phyloP scores from a whole-genome alignment of 2,113 vertebrate genomes.

The Sprattus sprattus region DNA sequence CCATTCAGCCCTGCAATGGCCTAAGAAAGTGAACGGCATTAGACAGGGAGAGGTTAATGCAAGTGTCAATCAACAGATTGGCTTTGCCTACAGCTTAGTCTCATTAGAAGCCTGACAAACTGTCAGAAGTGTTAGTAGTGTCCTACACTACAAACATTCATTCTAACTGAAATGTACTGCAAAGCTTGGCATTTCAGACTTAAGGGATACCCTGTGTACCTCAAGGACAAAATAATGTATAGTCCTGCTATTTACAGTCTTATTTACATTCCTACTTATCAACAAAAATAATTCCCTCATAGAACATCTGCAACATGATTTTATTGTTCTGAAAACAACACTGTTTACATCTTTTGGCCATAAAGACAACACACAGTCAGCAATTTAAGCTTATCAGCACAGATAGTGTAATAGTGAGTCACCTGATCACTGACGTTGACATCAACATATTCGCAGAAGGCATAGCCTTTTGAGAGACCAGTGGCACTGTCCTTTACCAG shows the following conservation, averaged over 20 bases:
- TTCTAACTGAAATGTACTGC: background rate
- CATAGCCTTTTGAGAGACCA: conserved; percentile 89
- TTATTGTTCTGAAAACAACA: background rate
- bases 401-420: conserved; percentile 16
- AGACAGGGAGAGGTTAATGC: conserved; percentile 6
- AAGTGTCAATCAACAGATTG: background rate
- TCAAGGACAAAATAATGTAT: background rate
- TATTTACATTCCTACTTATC: too few species aligned
- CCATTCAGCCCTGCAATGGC: conserved; percentile 89
- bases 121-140: background rate
- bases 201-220: background rate
- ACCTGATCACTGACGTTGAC: conserved; percentile 93
- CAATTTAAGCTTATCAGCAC: background rate
- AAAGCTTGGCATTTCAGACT: background rate
- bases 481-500: conserved; percentile 92
- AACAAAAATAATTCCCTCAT: too few species aligned
- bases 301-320: background rate
- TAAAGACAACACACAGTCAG: background rate
- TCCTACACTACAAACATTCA: background rate
- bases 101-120: background rate
- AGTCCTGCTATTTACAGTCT: background rate
- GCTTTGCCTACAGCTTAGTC: background rate
- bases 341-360: background rate
- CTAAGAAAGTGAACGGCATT: conserved; percentile 57
- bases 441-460: conserved; percentile 93